Base-by-base conservation (phyloP, 2,113 vertebrate species). In the Mixornis gularis region DNA sequence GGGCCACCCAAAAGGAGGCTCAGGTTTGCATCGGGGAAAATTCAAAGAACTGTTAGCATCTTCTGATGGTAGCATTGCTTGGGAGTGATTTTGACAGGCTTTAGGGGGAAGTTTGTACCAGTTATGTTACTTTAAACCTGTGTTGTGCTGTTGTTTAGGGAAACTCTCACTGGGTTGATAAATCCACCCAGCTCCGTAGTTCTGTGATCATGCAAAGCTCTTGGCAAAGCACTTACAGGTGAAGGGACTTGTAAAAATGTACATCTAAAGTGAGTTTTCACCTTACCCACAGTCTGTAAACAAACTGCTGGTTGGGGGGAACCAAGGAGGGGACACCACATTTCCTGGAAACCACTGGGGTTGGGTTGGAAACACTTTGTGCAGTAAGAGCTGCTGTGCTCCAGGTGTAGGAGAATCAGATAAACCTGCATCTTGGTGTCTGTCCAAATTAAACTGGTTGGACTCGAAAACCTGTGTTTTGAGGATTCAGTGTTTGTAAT, bases 1-100 rank as follows among this genome's bases (percentile, higher is more conserved):
- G 48, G 81, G 90, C 76, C 92, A 92, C 89, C 88, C 85, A 68
- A 86, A 92, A 94, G 90, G 77, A 86, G 29, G 69, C 55, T 84
- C 65, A 21, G 6, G 48, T 81, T 85, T 53, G 89, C 69, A 79
- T 44, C 0, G 0, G 30, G 22, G 12, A 70, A 36, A 92, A 91
- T 72, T 55, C 66, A 49, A 92, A 91, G 63, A 68, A 10, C 80
- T 81, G 59, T 72, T 81, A 85, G 59, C 27, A 55, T 92, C 77
- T 81, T 73, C 32, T 41, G 55, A 38, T 66, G 68, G 66, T n/a
- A 38, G 44, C 52, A 4, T n/a, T 60, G 25, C 51, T 64, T 51
- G 63, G 70, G 79, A 89, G 38, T 34, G 63, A 44, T 62, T 89
- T 65, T 79, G 78, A 48, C 2, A 20, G 48, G 44, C 12, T 8